Percentiles rank a stretch among this genome's conserved stretches.
These are phyloP conservation scores for Ametastegia equiseti DNA, from an alignment of 2,888 invertebrate species.

Conservation along the genomic window DNA sequence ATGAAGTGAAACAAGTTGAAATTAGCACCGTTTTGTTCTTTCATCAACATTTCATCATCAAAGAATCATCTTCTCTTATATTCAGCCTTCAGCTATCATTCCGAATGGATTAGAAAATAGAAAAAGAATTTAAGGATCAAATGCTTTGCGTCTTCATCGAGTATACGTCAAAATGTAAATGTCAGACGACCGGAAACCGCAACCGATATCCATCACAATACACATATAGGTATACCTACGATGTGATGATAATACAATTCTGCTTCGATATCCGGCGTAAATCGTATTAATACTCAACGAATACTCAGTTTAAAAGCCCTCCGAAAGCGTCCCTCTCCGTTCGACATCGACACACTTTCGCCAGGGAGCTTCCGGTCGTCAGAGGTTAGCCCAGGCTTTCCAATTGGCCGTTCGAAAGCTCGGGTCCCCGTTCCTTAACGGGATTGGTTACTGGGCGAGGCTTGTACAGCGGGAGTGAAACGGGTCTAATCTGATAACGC, in stretches of 20 bases:
- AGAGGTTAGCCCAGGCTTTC: not conserved
- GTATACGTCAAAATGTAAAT: not conserved
- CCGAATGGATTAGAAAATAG: too few species aligned
- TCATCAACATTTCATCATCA: too few species aligned
- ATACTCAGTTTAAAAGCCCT: slow-evolving; percentile 64
- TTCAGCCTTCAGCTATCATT: too few species aligned
- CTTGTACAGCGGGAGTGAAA: slow-evolving; percentile 59
- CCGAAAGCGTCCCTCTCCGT: slow-evolving; percentile 73
- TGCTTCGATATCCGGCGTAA: not conserved
- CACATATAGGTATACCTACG: not conserved
- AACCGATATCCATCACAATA: not conserved
- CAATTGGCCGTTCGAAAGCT: slow-evolving; percentile 44
- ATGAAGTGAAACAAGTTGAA: not conserved
- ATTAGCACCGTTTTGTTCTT: too few species aligned
- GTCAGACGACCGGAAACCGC: not conserved
- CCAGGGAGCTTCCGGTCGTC: slow-evolving; percentile 43
- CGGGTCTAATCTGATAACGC: slow-evolving; percentile 50
- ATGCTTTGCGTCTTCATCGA: not conserved
- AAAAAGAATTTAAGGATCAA: not conserved
- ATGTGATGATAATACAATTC: not conserved
- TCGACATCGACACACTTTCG: slow-evolving; percentile 71
- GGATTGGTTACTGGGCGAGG: slow-evolving; percentile 70
- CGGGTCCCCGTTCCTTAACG: slow-evolving; percentile 63
- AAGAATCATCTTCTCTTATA: too few species aligned
- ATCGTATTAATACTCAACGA: slow-evolving; percentile 42